phyloP scores from a whole-genome alignment of 2,888 invertebrate species.

The Timandra comae region DNA sequence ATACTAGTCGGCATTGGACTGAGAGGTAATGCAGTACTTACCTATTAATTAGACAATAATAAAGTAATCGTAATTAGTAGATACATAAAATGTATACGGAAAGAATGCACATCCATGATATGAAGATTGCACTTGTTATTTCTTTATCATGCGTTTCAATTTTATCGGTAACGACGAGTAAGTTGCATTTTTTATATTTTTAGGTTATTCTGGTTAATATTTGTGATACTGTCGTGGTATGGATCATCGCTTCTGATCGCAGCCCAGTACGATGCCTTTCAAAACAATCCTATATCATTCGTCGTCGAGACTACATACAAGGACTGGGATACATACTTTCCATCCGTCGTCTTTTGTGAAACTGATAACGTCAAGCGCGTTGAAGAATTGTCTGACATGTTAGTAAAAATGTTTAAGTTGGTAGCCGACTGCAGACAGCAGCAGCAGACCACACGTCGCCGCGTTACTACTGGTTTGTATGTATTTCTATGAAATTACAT shows the following conservation, averaged over 20 bases:
- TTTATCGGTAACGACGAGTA: no score
- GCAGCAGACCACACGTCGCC: no score
- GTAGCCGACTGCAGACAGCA: no score
- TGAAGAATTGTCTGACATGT: constrained; percentile 81
- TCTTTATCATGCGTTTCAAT: no score
- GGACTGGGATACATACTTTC: constrained; percentile 85
- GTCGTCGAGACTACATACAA: constrained; percentile 86
- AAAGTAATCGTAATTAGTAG: no score
- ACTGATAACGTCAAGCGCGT: constrained; percentile 81
- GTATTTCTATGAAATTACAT: no score
- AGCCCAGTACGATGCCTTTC: constrained; percentile 79
- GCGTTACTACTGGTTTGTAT: no score
- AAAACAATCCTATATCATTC: constrained; percentile 85
- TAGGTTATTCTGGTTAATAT: constrained; percentile 80
- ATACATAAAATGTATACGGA: no score
- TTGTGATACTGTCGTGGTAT: constrained; percentile 79
- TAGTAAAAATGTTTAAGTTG: constrained; percentile 24
- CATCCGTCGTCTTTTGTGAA: constrained; percentile 84
- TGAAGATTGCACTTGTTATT: no score
- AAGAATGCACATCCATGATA: no score
- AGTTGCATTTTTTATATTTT: constrained; percentile 21
- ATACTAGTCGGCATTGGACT: constrained; percentile 78
- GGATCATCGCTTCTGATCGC: constrained; percentile 75
- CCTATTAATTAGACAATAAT: no score
- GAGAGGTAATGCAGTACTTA: constrained; percentile 66